phyloP scores from a whole-genome alignment of 2,113 vertebrate genomes.

The Onychostruthus taczanowskii region DNA sequence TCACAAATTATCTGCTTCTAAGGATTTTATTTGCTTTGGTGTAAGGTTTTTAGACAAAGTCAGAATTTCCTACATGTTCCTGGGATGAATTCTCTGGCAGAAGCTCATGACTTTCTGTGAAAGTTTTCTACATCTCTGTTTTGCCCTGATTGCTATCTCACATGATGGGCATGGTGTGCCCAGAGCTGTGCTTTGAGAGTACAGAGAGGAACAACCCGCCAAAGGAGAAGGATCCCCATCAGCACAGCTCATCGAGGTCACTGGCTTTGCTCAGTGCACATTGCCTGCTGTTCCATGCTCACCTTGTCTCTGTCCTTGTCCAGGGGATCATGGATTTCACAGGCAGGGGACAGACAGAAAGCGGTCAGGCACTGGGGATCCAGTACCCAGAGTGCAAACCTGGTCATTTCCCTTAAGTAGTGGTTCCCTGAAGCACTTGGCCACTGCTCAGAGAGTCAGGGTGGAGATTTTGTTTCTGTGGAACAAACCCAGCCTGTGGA shows the following conservation, averaged over 20 bases:
- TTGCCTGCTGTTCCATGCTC: background rate
- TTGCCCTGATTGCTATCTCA: background rate
- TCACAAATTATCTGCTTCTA: background rate
- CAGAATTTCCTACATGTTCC: background rate
- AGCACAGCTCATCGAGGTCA: background rate
- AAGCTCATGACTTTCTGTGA: background rate
- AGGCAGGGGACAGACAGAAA: rapidly evolving
- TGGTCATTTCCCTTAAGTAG: background rate
- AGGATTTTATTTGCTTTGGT: background rate
- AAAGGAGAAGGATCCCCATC: background rate
- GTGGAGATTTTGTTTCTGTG: background rate
- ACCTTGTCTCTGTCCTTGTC: background rate
- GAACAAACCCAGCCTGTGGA: background rate
- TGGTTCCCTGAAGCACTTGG: background rate
- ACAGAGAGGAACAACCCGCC: rapidly evolving
- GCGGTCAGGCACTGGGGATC: background rate
- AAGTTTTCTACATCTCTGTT: background rate
- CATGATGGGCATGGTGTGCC: rapidly evolving
- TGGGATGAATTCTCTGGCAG: background rate
- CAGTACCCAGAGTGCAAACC: background rate
- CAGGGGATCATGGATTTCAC: background rate
- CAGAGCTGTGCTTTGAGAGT: background rate
- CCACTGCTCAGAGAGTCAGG: background rate
- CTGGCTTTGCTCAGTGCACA: background rate
- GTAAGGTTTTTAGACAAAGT: background rate